Conservation (phyloP, 2,797 vertebrate genomes). For the Glossophaga mutica region DNA sequence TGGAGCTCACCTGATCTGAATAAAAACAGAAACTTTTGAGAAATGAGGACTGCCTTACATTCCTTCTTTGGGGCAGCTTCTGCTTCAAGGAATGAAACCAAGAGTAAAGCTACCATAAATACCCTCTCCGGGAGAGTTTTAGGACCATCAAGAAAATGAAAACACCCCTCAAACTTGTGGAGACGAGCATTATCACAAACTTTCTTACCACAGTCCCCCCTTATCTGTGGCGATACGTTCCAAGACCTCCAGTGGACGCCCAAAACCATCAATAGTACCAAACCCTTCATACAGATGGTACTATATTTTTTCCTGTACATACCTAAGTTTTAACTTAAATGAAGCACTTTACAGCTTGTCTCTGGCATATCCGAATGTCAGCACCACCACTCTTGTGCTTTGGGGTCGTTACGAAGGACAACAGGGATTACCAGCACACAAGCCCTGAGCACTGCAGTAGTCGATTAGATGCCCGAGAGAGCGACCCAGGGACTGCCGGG, state of each 20-base stretch:
- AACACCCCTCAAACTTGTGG: not conserved
- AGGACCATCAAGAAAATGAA: not conserved
- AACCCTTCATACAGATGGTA: not conserved
- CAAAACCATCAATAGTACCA: not conserved
- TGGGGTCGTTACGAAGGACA: not conserved
- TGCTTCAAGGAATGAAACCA: not conserved
- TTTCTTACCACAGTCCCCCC: not conserved
- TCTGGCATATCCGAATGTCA: not conserved
- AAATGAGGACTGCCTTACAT: not conserved
- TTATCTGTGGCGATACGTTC: not conserved
- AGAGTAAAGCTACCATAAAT: not conserved
- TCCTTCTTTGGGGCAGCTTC: not conserved
- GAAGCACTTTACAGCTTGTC: not conserved
- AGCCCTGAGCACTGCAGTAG: too few relatives aligned
- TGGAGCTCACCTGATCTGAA: not conserved
- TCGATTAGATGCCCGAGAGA: too few relatives aligned
- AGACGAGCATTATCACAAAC: not conserved
- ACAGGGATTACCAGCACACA: too few relatives aligned
- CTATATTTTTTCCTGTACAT: not conserved
- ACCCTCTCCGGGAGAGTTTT: not conserved
- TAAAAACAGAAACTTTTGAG: constrained; percentile 9
- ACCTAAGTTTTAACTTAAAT: not conserved
- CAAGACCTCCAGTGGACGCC: not conserved
- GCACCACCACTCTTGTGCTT: too few relatives aligned
- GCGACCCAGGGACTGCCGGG: rapidly evolving